phyloP scores from a whole-genome alignment of 2,113 vertebrate species.

The Anarrhichthys ocellatus region DNA sequence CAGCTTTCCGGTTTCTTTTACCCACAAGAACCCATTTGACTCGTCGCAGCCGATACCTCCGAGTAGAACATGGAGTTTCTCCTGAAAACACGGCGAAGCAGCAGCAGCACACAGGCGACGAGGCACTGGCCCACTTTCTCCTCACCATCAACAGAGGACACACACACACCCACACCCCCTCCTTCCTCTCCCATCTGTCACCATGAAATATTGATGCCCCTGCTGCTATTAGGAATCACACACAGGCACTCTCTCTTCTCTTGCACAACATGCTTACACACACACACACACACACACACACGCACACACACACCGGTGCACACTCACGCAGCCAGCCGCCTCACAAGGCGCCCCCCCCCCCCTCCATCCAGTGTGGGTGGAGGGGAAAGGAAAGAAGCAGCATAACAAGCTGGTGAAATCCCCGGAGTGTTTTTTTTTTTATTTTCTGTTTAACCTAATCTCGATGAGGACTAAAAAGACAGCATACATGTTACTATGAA shows the following conservation, averaged over 20 bases:
- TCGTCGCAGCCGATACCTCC: conserved; percentile 15
- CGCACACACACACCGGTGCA: background rate
- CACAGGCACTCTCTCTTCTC: conserved; percentile 15
- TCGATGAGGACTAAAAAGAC: conserved; percentile 9
- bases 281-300: conserved; percentile 21
- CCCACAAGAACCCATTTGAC: background rate
- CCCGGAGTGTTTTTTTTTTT: background rate
- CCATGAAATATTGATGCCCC: conserved; percentile 83
- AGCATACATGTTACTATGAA: background rate
- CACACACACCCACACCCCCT: conserved; percentile 27
- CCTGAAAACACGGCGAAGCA: conserved; percentile 43
- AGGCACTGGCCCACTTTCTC: conserved; percentile 71
- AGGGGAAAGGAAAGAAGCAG: conserved; percentile 3
- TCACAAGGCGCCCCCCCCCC: background rate
- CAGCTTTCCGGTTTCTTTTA: background rate
- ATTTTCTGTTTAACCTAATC: conserved; percentile 6
- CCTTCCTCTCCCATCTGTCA: conserved; percentile 76
- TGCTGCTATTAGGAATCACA: conserved; percentile 61
- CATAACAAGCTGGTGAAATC: conserved; percentile 4
- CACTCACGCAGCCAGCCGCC: background rate
- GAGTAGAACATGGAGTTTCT: conserved; percentile 71
- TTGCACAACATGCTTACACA: conserved; percentile 48
- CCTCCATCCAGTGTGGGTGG: background rate
- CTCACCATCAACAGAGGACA: conserved; percentile 31
- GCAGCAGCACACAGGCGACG: conserved; percentile 27